Evolutionary conservation across 2,797 vertebrate genomes (phyloP).

Genomic region (Hoplostethus atlanticus): DNA sequence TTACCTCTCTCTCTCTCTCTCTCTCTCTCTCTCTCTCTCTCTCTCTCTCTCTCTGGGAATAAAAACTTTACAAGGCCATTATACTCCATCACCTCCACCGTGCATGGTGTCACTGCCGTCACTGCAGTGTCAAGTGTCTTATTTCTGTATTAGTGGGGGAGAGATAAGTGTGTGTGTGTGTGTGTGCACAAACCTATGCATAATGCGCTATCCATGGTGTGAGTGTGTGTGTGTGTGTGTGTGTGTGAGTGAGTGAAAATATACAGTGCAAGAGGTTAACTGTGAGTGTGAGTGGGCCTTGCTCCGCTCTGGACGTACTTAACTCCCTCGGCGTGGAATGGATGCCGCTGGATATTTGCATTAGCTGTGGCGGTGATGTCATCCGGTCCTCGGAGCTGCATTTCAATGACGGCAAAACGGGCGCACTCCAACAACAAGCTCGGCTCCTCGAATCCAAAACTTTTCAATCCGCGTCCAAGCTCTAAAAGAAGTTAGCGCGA

Average conservation of each 20-base stretch:
- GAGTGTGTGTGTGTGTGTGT: conserved; percentile 10
- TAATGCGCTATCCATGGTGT: conserved; percentile 39
- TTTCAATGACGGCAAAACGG: conserved; percentile 73
- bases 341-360: conserved; percentile 76
- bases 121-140: conserved; percentile 91
- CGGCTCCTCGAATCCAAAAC: conserved; percentile 43
- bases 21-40: conserved; percentile 52
- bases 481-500: neutral
- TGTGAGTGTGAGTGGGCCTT: conserved; percentile 77
- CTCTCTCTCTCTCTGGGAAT: conserved; percentile 72
- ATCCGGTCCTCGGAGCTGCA: conserved; percentile 60
- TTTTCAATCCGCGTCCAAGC: conserved; percentile 20
- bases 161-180: conserved; percentile 71
- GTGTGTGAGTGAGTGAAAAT: conserved; percentile 55
- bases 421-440: conserved; percentile 55
- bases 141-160: conserved; percentile 85
- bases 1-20: conserved; percentile 87
- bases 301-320: conserved; percentile 78
- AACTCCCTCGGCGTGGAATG: conserved; percentile 76
- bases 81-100: conserved; percentile 91
- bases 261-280: conserved; percentile 69
- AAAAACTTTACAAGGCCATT: conserved; percentile 96
- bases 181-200: conserved; percentile 51
- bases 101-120: conserved; percentile 90
- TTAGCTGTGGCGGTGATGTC: conserved; percentile 74